Conservation (phyloP, 2,797 vertebrate species). For the Pantherophis alleghaniensis region DNA sequence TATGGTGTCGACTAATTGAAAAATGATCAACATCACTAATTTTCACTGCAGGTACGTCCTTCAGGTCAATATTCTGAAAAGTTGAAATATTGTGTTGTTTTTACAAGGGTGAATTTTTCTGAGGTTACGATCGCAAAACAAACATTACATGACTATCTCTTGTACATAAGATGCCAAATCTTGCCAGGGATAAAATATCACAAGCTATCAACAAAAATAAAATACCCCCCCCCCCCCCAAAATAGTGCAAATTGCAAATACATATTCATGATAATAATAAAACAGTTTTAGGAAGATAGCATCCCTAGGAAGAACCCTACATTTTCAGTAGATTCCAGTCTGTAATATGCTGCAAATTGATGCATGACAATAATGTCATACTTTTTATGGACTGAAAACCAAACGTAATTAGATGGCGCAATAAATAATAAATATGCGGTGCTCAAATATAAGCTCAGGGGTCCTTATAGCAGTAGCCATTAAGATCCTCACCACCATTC, state of each 20-base stretch:
- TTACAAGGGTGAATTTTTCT: constrained; percentile 9
- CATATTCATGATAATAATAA: not conserved
- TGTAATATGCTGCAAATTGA: not conserved
- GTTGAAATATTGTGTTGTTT: constrained; percentile 16
- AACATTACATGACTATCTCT: not conserved
- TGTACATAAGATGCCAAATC: not conserved
- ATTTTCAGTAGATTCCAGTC: not conserved
- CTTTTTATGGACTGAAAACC: not conserved
- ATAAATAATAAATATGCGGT: not conserved
- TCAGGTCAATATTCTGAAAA: constrained; percentile 74
- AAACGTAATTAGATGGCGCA: not conserved
- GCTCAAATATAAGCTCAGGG: not conserved
- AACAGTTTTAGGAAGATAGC: not conserved
- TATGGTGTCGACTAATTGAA: constrained; percentile 80
- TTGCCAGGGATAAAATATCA: not conserved
- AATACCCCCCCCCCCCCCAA: not conserved
- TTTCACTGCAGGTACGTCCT: constrained; percentile 66
- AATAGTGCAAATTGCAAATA: not conserved
- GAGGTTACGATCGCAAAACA: constrained; percentile 30
- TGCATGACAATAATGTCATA: not conserved
- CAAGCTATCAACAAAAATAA: not conserved
- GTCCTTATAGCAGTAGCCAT: not conserved
- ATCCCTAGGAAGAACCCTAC: not conserved
- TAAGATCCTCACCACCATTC: not conserved
- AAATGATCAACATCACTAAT: constrained; percentile 70